These are phyloP conservation scores for Druon quercuslanigerum DNA, from an alignment of 1,140 invertebrate species.

Conservation along the genomic window DNA sequence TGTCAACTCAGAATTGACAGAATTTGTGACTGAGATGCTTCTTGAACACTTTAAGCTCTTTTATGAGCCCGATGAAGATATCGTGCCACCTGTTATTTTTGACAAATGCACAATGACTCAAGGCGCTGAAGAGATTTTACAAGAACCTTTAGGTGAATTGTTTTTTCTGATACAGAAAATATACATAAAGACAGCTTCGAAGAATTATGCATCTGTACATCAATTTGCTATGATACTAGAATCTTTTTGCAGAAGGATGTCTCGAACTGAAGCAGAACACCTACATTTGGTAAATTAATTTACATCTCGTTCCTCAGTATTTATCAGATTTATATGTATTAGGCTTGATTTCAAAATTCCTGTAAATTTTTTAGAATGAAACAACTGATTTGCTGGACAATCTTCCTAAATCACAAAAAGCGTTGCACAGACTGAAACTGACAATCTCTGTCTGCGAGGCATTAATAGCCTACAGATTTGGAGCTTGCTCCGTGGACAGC, in stretches of 20 bases:
- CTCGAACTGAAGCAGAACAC: constrained; percentile 62
- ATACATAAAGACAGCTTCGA: constrained; percentile 56
- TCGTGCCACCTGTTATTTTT: constrained; percentile 66
- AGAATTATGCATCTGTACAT: constrained; percentile 48
- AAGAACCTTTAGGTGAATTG: constrained; percentile 70
- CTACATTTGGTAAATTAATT: constrained; percentile 69
- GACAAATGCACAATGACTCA: constrained; percentile 72
- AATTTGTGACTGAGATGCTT: constrained; percentile 73
- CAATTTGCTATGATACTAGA: constrained; percentile 63
- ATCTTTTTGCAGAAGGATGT: constrained; percentile 67
- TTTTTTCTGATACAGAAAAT: constrained; percentile 68
- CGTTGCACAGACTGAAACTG: constrained; percentile 71
- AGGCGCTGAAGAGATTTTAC: constrained; percentile 63
- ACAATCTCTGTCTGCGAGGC: constrained; percentile 74
- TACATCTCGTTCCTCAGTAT: neutral
- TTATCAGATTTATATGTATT: no score
- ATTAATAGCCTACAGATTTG: constrained; percentile 73
- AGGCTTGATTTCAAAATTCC: constrained; percentile 34
- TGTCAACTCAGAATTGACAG: constrained; percentile 72
- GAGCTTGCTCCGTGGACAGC: constrained; percentile 70
- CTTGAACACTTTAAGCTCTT: constrained; percentile 74
- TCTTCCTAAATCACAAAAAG: constrained; percentile 73
- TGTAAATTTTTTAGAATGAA: constrained; percentile 69
- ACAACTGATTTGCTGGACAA: constrained; percentile 69
- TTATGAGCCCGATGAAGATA: constrained; percentile 65